These are phyloP conservation scores for Parauchenoglanis punctatus DNA, from an alignment of 2,797 vertebrate species.

Conservation along the genomic window DNA sequence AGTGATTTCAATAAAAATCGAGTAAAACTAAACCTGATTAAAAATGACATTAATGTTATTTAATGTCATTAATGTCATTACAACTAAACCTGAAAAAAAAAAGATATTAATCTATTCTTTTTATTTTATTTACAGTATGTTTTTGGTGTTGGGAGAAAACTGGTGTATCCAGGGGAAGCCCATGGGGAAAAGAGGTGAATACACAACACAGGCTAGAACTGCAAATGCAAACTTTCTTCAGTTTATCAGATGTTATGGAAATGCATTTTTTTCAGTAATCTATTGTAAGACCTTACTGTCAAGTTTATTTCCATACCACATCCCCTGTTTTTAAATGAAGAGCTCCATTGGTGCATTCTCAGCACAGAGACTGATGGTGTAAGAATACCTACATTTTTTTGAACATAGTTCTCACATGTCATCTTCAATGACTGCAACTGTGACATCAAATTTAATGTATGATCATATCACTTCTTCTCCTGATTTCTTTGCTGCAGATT, in stretches of 20 bases:
- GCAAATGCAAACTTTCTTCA: neutral
- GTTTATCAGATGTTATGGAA: neutral
- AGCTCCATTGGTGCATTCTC: slow-evolving; percentile 1
- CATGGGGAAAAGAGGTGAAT: neutral
- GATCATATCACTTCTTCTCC: neutral
- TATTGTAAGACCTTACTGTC: neutral
- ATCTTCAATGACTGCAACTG: neutral
- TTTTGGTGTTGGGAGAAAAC: neutral
- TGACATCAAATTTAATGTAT: slow-evolving; percentile 20
- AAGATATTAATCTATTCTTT: neutral
- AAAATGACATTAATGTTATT: neutral
- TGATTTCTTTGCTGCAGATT: neutral
- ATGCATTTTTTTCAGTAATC: neutral
- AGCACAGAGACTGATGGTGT: neutral
- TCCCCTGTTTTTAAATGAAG: slow-evolving; percentile 7
- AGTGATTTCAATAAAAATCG: neutral
- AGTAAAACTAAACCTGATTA: neutral
- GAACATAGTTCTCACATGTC: neutral
- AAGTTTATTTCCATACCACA: neutral
- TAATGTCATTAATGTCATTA: no score
- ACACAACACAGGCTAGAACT: neutral
- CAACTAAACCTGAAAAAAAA: no score
- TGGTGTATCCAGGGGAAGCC: neutral
- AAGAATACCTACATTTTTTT: neutral
- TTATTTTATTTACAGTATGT: neutral